phyloP scores from a whole-genome alignment of 2,113 vertebrate species.

The Channa maculata region DNA sequence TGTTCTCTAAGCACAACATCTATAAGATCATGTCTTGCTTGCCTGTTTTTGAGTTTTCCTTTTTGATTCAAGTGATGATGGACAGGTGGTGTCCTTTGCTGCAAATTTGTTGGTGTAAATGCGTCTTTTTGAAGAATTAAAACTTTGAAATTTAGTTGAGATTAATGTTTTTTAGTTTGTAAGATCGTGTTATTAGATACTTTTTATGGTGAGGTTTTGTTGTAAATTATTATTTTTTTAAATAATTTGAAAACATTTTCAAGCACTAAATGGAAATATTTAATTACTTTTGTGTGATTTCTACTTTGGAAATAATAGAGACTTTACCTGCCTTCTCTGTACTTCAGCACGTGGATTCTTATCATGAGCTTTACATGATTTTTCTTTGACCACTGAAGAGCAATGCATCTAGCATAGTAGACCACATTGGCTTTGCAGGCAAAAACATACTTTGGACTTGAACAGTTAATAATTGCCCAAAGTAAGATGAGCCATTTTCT shows the following conservation, averaged over 20 bases:
- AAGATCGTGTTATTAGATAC: background rate
- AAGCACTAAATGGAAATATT: too few species aligned
- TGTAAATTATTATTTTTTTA: too few species aligned
- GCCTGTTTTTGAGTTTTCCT: too few species aligned
- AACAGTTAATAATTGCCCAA: constrained; percentile 29
- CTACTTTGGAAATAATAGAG: background rate
- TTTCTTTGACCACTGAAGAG: background rate
- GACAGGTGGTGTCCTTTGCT: too few species aligned
- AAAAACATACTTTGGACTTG: background rate
- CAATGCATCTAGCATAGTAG: background rate
- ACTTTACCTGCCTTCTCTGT: background rate
- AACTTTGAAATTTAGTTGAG: background rate
- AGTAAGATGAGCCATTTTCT: background rate
- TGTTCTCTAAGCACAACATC: too few species aligned
- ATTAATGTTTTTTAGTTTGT: background rate
- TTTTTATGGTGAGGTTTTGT: background rate
- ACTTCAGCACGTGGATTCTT: background rate
- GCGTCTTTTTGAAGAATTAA: too few species aligned
- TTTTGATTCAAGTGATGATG: too few species aligned
- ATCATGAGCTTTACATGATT: background rate
- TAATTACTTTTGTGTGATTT: background rate
- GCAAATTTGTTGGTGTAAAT: too few species aligned
- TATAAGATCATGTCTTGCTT: too few species aligned
- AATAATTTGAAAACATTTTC: too few species aligned
- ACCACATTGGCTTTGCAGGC: background rate